Conservation (phyloP, 92 coral and sea anemone genomes). For the Parazoanthus atlanticus region DNA sequence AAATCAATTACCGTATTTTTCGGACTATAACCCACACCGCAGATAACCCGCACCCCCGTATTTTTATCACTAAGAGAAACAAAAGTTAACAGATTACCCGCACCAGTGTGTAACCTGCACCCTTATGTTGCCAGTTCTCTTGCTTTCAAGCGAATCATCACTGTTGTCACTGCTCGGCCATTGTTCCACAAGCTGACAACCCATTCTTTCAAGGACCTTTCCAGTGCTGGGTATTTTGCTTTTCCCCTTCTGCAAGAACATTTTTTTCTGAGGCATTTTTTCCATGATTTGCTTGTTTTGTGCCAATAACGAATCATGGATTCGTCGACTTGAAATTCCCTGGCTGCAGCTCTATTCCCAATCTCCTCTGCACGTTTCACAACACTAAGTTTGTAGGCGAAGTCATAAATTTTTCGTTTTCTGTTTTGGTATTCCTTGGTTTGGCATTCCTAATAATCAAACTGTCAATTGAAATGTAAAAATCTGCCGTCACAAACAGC, state of each 20-base stretch:
- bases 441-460: slow-evolving; percentile 38
- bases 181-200: slow-evolving; percentile 36
- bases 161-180: slow-evolving; percentile 40
- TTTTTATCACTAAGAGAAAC: too few species aligned
- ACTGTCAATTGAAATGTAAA: too few species aligned
- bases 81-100: too few species aligned
- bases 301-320: slow-evolving; percentile 43
- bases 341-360: slow-evolving; percentile 46
- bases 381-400: slow-evolving; percentile 38
- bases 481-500: slow-evolving; percentile 17
- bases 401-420: slow-evolving; percentile 31
- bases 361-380: slow-evolving; percentile 39
- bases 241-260: slow-evolving; percentile 36
- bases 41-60: too few species aligned
- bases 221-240: slow-evolving; percentile 48
- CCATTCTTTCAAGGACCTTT: slow-evolving; percentile 40
- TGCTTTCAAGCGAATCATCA: slow-evolving; percentile 37
- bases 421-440: slow-evolving; percentile 37
- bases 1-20: too few species aligned
- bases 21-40: too few species aligned
- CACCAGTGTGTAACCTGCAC: too few species aligned
- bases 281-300: slow-evolving; percentile 44
- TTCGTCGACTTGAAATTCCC: slow-evolving; percentile 26
- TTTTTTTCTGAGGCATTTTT: slow-evolving; percentile 18
- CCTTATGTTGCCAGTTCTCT: background rate